A percentile compares a stretch with the other conserved stretches of the same genome.
Conservation (phyloP, 2,888 invertebrate species). For the Dusona sp. region DNA sequence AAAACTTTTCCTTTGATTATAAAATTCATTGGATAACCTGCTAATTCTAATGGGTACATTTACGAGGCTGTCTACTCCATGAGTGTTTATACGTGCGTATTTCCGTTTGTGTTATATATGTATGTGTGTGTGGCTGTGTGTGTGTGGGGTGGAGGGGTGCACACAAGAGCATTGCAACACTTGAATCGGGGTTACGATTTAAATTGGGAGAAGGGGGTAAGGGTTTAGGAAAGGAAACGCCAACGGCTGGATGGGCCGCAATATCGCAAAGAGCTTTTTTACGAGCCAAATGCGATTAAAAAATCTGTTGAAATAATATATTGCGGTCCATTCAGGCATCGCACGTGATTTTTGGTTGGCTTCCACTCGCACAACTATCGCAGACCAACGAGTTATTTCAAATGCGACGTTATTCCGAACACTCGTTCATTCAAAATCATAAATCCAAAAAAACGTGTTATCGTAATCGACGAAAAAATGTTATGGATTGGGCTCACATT, state of each 20-base stretch:
- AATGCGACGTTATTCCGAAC: conserved; percentile 45
- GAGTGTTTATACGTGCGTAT: neutral
- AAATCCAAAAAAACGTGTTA: neutral
- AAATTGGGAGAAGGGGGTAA: conserved; percentile 55
- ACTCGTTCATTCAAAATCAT: conserved; percentile 4
- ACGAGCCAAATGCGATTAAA: conserved; percentile 3
- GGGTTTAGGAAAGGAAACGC: conserved; percentile 51
- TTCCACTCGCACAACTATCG: conserved; percentile 84
- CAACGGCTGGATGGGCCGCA: conserved; percentile 80
- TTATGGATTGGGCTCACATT: neutral
- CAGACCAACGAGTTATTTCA: conserved; percentile 84
- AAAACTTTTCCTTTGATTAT: neutral
- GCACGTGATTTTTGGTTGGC: conserved; percentile 77
- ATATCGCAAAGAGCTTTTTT: conserved; percentile 18
- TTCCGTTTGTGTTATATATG: neutral
- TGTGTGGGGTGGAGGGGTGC: too few relatives aligned
- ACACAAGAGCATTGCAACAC: conserved; percentile 42
- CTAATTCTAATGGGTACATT: neutral
- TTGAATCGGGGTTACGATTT: conserved; percentile 63
- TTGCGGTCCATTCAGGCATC: conserved; percentile 80
- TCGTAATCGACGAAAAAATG: neutral
- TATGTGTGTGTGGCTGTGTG: neutral
- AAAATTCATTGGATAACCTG: neutral
- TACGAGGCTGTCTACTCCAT: neutral
- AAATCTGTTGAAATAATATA: neutral